A percentile compares a stretch with the other conserved stretches of the same genome.
Evolutionary conservation across 2,888 invertebrate genomes (phyloP).

Genomic region (Lochmaea crataegi): DNA sequence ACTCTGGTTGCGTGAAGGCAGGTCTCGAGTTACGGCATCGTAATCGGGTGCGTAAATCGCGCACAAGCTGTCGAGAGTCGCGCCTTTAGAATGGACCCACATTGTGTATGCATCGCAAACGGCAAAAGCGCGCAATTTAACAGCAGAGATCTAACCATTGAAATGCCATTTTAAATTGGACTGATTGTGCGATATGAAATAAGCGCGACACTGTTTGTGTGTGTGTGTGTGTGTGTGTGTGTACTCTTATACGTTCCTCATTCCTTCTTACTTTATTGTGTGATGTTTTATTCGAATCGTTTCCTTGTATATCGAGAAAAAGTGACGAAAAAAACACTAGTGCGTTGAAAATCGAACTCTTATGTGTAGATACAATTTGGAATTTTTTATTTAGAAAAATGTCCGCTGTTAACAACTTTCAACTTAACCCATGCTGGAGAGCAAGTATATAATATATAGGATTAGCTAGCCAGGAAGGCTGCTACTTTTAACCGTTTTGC

Average conservation of each 20-base stretch:
- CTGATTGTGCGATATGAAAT: slow-evolving; percentile 62
- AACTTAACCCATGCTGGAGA: no score
- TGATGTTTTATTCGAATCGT: neutral
- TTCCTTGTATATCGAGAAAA: slow-evolving; percentile 9
- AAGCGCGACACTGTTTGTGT: slow-evolving; percentile 33
- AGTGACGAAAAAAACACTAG: no score
- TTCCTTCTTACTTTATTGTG: slow-evolving; percentile 15
- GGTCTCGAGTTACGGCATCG: slow-evolving; percentile 16
- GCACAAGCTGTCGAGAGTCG: slow-evolving; percentile 24
- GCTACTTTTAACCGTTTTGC: no score
- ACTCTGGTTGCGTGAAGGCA: slow-evolving; percentile 29
- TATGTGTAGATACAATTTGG: no score
- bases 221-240: slow-evolving; percentile 4
- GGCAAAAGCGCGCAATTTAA: slow-evolving; percentile 24
- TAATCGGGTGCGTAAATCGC: slow-evolving; percentile 39
- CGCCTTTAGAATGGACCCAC: slow-evolving; percentile 25
- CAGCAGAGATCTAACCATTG: slow-evolving; percentile 49
- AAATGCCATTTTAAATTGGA: slow-evolving; percentile 63
- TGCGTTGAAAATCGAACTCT: no score
- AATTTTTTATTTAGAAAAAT: no score
- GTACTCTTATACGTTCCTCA: slow-evolving; percentile 7
- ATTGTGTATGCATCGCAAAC: slow-evolving; percentile 31
- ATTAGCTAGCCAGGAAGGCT: no score
- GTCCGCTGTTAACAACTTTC: no score
- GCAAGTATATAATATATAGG: no score